phyloP scores from a whole-genome alignment of 2,113 vertebrate genomes.

The Rattus rattus region DNA sequence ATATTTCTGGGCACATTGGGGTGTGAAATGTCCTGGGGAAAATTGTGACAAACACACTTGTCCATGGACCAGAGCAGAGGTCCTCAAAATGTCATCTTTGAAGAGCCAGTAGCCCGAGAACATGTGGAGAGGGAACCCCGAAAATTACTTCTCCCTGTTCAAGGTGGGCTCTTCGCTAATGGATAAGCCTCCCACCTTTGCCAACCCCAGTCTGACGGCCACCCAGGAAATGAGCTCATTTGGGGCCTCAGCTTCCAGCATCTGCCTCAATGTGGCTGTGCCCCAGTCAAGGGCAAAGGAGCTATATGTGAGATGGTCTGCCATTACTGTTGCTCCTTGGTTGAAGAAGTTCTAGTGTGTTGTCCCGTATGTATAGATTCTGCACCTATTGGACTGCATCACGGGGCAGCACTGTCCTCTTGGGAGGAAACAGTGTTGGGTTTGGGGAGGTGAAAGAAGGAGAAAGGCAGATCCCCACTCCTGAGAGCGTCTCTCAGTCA shows the following conservation, averaged over 20 bases:
- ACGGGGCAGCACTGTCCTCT: too few species aligned
- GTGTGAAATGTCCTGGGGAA: not conserved
- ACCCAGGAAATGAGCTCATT: too few species aligned
- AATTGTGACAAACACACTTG: not conserved
- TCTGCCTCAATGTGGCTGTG: too few species aligned
- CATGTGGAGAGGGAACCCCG: rapidly evolving
- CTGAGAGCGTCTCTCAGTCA: not conserved
- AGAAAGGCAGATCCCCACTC: not conserved
- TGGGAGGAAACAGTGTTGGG: not conserved
- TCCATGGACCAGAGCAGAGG: not conserved
- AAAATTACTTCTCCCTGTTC: not conserved
- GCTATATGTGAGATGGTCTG: not conserved
- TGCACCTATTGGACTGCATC: not conserved
- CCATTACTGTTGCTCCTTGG: rapidly evolving
- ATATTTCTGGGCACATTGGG: not conserved
- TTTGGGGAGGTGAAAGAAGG: not conserved
- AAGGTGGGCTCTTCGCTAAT: not conserved
- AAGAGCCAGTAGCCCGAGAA: not conserved
- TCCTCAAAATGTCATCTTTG: not conserved
- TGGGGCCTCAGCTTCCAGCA: not conserved
- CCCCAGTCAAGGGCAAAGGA: not conserved
- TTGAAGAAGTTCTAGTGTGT: rapidly evolving
- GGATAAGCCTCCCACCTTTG: not conserved
- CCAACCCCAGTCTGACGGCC: too few species aligned
- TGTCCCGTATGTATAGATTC: rapidly evolving